These are phyloP conservation scores for Oreochromis grahami DNA, from an alignment of 2,797 vertebrate species.

Conservation along the genomic window DNA sequence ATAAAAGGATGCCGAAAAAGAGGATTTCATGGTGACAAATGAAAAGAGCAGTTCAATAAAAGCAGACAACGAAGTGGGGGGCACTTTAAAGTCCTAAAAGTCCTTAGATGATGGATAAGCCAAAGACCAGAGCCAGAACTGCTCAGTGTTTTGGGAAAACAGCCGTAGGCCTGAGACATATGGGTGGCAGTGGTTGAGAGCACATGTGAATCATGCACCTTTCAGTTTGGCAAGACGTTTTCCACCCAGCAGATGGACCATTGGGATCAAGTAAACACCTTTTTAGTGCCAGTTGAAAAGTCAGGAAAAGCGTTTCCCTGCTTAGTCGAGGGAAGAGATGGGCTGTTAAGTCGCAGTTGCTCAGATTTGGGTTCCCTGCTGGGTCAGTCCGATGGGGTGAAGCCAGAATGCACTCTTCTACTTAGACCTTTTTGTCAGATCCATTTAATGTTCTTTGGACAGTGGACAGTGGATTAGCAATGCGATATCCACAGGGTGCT, in stretches of 20 bases:
- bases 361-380: background rate
- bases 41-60: background rate
- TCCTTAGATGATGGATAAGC: conserved; percentile 14
- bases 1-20: background rate
- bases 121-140: conserved; percentile 16
- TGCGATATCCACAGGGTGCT: background rate
- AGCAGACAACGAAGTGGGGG: background rate
- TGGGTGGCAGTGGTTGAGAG: conserved; percentile 25
- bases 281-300: conserved; percentile 6
- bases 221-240: background rate
- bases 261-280: conserved; percentile 5
- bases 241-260: background rate
- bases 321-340: background rate
- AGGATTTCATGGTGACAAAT: background rate
- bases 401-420: background rate
- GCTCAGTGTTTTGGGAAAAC: conserved; percentile 24
- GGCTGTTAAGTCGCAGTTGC: background rate
- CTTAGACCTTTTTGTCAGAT: background rate
- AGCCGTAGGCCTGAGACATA: conserved; percentile 5
- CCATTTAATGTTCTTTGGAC: background rate
- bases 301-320: background rate
- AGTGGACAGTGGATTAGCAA: background rate
- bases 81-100: conserved; percentile 20
- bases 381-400: background rate
- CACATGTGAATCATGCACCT: conserved; percentile 37